Conservation (phyloP, 2,797 vertebrate species). For the Micrastur ruficollis region DNA sequence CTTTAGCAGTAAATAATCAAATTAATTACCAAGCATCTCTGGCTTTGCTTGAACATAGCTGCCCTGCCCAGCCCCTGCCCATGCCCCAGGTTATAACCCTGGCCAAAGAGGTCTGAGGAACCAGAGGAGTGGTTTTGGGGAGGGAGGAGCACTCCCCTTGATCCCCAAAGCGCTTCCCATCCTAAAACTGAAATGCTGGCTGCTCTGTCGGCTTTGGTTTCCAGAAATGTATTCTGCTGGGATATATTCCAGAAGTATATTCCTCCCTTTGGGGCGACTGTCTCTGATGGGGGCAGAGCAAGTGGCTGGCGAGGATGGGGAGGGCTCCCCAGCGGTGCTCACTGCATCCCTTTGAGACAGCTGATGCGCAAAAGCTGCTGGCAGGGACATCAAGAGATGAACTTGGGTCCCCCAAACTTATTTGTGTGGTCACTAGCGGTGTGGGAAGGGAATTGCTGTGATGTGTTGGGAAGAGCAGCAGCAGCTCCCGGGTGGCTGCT, state of each 20-base stretch:
- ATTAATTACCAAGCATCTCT: neutral
- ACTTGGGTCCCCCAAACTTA: neutral
- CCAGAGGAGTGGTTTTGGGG: neutral
- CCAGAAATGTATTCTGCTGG: neutral
- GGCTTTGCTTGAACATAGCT: neutral
- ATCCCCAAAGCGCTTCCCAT: neutral
- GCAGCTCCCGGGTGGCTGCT: neutral
- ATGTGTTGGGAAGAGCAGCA: neutral
- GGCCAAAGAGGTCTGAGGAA: neutral
- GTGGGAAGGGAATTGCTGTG: neutral
- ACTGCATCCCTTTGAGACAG: neutral
- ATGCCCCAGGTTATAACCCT: neutral
- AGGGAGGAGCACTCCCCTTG: neutral
- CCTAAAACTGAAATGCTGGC: neutral
- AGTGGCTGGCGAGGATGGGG: neutral
- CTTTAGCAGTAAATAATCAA: neutral
- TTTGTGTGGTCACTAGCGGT: fast-evolving
- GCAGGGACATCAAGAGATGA: neutral
- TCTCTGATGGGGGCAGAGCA: neutral
- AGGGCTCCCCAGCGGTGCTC: neutral
- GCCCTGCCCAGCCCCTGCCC: neutral
- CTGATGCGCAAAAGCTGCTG: neutral
- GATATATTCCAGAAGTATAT: neutral
- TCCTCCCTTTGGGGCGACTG: neutral
- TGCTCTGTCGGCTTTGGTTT: neutral